Evolutionary conservation across 2,113 vertebrate species (phyloP).

Genomic region (Halichoeres trimaculatus): DNA sequence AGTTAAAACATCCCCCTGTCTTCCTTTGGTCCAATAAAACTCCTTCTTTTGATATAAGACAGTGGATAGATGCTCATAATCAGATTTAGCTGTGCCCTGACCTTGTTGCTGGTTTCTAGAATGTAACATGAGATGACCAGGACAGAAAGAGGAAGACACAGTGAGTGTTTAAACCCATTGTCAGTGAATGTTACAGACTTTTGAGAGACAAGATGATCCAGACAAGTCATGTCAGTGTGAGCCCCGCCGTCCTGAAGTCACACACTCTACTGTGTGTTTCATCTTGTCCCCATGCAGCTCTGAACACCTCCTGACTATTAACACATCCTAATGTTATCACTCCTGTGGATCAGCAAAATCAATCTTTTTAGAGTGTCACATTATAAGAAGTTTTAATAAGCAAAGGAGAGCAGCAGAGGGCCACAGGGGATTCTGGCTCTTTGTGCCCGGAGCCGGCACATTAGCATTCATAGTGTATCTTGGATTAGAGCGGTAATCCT

Average conservation of each 20-base stretch:
- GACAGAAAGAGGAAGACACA: background rate
- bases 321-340: constrained; percentile 46
- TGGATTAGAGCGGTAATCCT: constrained; percentile 69
- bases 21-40: constrained; percentile 37
- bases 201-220: constrained; percentile 18
- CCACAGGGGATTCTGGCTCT: constrained; percentile 51
- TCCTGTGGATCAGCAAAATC: constrained; percentile 48
- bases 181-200: constrained; percentile 1
- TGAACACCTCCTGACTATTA: constrained; percentile 28
- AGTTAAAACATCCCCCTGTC: constrained; percentile 18
- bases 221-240: constrained; percentile 9
- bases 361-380: constrained; percentile 50
- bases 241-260: constrained; percentile 28
- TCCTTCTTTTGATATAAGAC: constrained; percentile 46
- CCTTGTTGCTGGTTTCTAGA: constrained; percentile 63
- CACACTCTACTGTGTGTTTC: constrained; percentile 2
- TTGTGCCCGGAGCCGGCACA: constrained; percentile 47
- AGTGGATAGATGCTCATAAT: constrained; percentile 72
- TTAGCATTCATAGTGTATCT: constrained; percentile 65
- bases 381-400: constrained; percentile 56
- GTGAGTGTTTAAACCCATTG: constrained; percentile 9
- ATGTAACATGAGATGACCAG: constrained; percentile 37
- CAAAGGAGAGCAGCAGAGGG: constrained; percentile 35
- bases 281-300: constrained; percentile 15
- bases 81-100: constrained; percentile 72